Evolutionary conservation across 2,888 invertebrate genomes (phyloP), one percentile per base, ranked within the genome.

Genomic region (Epirrhoe alternata): DNA sequence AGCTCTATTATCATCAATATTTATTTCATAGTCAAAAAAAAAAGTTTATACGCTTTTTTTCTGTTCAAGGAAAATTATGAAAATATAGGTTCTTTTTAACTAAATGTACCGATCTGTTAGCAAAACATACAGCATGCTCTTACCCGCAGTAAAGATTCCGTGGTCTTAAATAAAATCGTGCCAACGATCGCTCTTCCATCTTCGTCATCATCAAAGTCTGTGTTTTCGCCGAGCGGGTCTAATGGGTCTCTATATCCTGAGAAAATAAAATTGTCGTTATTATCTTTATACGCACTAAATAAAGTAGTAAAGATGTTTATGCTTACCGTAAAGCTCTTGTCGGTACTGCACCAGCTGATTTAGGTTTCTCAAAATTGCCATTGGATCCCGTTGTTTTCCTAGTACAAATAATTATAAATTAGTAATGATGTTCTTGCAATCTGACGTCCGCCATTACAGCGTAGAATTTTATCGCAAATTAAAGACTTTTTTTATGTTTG

Each of bases 101-200:
- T 2, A 24, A 24, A 24, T 24, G 24, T 24, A 24, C n/a, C n/a
- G n/a, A 5, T 14, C 14, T n/a, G 45, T 45, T 4, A 45, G 35
- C 24, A 38, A 38, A 38, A 38, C 3, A 38, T 38, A 8, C 8
- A 33, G 6, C 6, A 33, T 33, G 6, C 0, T 7, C 59, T 52
- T 77, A 92, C 93, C 64, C 90, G 78, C 31, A 90, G 73, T 69
- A 93, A 81, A 5, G 92, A 92, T 59, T 90, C 87, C 1, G 91
- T 90, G 3, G 89, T 89, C 72, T 89, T 92, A 60, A 90, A 92
- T 14, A 93, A 74, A 61, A 93, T 86, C 2, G 92, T 92, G 38
- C 92, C 93, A 55, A 92, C 86, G 8, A 92, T 86, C 12, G 89
- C 82, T 79, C 86, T 86, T 6, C 91, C 93, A 57, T 92, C 93